These are phyloP conservation scores for Daboia siamensis DNA, from an alignment of 2,113 vertebrate genomes.

Conservation along the genomic window DNA sequence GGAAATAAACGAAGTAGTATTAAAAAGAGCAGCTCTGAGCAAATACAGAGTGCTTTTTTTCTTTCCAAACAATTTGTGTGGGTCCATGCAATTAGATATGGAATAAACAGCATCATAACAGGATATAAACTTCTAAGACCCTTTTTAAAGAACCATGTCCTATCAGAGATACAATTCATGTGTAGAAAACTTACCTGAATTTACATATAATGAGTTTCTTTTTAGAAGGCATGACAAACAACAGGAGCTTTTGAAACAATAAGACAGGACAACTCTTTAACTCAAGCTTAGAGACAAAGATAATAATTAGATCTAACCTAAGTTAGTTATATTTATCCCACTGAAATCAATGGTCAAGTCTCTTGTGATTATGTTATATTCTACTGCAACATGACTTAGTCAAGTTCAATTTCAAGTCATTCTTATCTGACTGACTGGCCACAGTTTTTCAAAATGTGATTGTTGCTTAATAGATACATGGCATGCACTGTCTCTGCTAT, in stretches of 20 bases:
- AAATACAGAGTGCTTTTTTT: neutral
- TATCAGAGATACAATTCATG: neutral
- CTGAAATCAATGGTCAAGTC: neutral
- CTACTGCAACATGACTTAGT: neutral
- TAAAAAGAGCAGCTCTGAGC: neutral
- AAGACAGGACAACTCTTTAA: neutral
- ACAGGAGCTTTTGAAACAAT: neutral
- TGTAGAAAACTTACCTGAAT: neutral
- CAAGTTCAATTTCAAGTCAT: neutral
- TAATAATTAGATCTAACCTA: neutral
- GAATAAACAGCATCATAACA: neutral
- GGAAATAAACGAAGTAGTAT: neutral
- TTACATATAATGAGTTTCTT: neutral
- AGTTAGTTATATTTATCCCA: neutral
- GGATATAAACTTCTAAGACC: neutral
- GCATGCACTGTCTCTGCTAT: neutral
- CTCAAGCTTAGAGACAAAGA: neutral
- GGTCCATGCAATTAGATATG: neutral
- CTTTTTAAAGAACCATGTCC: neutral
- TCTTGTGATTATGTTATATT: neutral
- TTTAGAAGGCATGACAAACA: neutral
- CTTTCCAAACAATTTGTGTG: neutral
- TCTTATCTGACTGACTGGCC: neutral
- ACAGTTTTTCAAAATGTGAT: neutral
- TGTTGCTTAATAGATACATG: neutral